phyloP scores from a whole-genome alignment of 2,888 invertebrate species.

The Chaitophorus viminalis region DNA sequence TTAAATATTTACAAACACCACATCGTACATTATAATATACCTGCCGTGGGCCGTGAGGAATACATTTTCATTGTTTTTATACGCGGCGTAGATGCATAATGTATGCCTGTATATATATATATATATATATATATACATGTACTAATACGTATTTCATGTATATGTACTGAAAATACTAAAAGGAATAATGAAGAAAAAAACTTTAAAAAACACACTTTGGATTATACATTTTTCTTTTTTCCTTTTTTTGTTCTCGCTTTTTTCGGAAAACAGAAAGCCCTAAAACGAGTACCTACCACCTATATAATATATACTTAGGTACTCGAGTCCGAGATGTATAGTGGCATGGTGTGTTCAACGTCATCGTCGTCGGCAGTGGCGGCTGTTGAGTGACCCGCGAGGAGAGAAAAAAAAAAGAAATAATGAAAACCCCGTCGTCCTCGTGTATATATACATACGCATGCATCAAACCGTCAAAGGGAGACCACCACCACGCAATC shows the following conservation, averaged over 20 bases:
- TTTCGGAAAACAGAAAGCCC: constrained; percentile 43
- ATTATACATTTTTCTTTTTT: not conserved
- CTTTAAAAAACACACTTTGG: constrained; percentile 36
- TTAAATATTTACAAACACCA: not conserved
- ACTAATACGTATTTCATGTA: not conserved
- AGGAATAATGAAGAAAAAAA: constrained; percentile 10
- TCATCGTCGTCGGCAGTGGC: not conserved
- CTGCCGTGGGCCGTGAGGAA: not conserved
- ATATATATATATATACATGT: not conserved
- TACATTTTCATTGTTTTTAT: not conserved
- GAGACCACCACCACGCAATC: constrained; percentile 49
- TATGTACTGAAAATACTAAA: not conserved
- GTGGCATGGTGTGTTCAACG: not conserved
- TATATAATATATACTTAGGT: not conserved
- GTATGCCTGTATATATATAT: not conserved
- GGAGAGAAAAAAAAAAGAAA: constrained; percentile 41
- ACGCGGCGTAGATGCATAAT: no score
- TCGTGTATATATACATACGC: not conserved
- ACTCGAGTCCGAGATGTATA: not conserved
- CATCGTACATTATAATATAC: not conserved
- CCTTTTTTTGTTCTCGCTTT: constrained; percentile 35
- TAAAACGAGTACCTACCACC: not conserved
- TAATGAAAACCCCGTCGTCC: not conserved
- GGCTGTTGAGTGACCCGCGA: constrained; percentile 43
- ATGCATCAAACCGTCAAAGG: constrained; percentile 13